A percentile compares a stretch with the other conserved stretches of the same genome.
These are phyloP conservation scores for Colossoma macropomum DNA, from an alignment of 2,113 vertebrate genomes.

Conservation along the genomic window DNA sequence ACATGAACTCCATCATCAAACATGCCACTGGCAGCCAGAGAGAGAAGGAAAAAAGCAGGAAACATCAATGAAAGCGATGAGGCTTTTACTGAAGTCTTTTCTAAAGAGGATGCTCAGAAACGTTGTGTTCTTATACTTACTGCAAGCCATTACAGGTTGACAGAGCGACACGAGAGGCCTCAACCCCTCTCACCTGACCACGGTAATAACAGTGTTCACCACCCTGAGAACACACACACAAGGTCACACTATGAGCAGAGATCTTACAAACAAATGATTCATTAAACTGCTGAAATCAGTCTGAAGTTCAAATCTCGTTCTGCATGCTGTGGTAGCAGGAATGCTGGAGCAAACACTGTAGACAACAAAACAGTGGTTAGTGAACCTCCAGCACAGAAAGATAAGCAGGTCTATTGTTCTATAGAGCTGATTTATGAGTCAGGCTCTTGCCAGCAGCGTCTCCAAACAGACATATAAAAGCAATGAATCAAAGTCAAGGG, in stretches of 20 bases:
- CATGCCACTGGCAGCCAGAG: conserved; percentile 84
- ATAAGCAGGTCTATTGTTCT: not conserved
- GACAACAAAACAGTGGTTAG: not conserved
- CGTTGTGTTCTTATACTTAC: conserved; percentile 77
- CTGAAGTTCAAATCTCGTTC: not conserved
- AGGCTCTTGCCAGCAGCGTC: not conserved
- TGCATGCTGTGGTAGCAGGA: not conserved
- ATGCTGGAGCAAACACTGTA: not conserved
- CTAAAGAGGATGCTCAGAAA: not conserved
- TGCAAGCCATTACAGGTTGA: conserved; percentile 97
- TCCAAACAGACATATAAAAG: not conserved
- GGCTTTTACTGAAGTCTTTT: not conserved
- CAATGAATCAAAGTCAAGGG: not conserved
- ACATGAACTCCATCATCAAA: conserved; percentile 88
- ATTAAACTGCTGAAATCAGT: not conserved
- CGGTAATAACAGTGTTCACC: conserved; percentile 98
- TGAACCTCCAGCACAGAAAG: not conserved
- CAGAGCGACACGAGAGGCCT: conserved; percentile 86
- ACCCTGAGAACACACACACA: conserved; percentile 77
- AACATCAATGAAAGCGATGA: not conserved
- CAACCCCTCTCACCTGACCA: conserved; percentile 87
- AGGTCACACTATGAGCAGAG: not conserved
- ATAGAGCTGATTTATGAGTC: not conserved
- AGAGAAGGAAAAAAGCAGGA: conserved; percentile 45
- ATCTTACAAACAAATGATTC: not conserved